Evolutionary conservation across 2,113 vertebrate species (phyloP), one percentile per base, ranked within the genome.

Genomic region (Esox niger): DNA sequence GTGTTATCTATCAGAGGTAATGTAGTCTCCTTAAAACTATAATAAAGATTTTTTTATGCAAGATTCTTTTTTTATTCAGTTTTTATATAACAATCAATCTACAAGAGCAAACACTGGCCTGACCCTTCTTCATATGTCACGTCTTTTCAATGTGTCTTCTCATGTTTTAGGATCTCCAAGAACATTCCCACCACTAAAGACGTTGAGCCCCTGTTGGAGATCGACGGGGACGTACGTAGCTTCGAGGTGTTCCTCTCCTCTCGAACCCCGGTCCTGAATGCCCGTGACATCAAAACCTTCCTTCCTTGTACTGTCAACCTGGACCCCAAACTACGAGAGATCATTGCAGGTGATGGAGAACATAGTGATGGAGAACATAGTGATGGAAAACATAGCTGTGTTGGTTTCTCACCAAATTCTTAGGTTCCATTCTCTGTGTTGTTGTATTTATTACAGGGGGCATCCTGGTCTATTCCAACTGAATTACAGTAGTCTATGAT

Each of bases 211-310:
- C 89, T 99, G 30, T 91, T 99, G 81, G 97, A 99, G 91, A 99
- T 99, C n/a, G 97, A 99, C 72, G 94, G 91, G n/a, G 97, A 99
- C 46, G 88, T 95, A 1, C 90, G 97, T 8, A 96, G 94, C 80
- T 98, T 99, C 25, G 97, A 99, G 86, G 95, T 99, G 6, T 99
- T 99, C 79, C 80, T 99, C 30, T 96, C 97, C 6, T 99, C 97
- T 0, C 85, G 97, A 38, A 96, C 96, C 0, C 97, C 97, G 1
- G 91, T 98, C 78, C 95, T 99, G n/a, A 88, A 94, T 0, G 87
- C 94, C 27, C 88, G 95, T 21, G 97, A 99, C 86, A 93, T 99
- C 8, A 93, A 95, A 52, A 96, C 93, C 6, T 98, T 99, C 82
- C 86, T 99, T 80, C 96, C 96, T 0, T 99, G 97, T 83, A 98